Conservation (phyloP, 2,113 vertebrate species). For the Ameiurus melas region DNA sequence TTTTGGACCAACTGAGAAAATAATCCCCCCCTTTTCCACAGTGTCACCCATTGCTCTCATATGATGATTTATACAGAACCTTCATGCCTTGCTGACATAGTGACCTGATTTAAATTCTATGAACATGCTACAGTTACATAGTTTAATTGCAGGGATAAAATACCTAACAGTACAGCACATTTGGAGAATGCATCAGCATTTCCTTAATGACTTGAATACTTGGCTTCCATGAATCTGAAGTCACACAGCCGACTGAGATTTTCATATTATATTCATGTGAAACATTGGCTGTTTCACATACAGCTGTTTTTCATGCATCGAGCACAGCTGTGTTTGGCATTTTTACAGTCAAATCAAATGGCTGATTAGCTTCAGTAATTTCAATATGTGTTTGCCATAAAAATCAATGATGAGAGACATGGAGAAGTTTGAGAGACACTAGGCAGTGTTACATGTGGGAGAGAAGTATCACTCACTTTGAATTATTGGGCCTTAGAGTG, state of each 20-base stretch:
- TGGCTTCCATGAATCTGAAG: neutral
- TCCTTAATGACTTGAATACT: neutral
- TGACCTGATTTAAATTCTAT: constrained; percentile 20
- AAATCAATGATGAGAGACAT: constrained; percentile 11
- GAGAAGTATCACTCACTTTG: constrained; percentile 13
- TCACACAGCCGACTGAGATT: neutral
- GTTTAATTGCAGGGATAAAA: neutral
- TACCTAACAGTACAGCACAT: neutral
- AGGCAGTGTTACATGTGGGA: neutral
- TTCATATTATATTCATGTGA: neutral
- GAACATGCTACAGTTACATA: neutral
- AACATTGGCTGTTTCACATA: neutral
- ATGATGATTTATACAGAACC: neutral
- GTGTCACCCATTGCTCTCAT: neutral
- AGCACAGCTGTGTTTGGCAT: neutral
- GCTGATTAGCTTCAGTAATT: neutral
- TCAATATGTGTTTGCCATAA: neutral
- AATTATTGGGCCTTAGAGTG: neutral
- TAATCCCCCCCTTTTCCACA: neutral
- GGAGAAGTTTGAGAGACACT: neutral
- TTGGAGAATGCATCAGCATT: neutral
- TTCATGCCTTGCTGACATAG: neutral
- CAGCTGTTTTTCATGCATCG: constrained; percentile 1
- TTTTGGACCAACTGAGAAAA: constrained; percentile 4
- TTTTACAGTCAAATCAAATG: constrained; percentile 22